Percentiles rank a stretch among this genome's conserved stretches.
Evolutionary conservation across 2,888 invertebrate genomes (phyloP).

Genomic region (Tenthredo notha): DNA sequence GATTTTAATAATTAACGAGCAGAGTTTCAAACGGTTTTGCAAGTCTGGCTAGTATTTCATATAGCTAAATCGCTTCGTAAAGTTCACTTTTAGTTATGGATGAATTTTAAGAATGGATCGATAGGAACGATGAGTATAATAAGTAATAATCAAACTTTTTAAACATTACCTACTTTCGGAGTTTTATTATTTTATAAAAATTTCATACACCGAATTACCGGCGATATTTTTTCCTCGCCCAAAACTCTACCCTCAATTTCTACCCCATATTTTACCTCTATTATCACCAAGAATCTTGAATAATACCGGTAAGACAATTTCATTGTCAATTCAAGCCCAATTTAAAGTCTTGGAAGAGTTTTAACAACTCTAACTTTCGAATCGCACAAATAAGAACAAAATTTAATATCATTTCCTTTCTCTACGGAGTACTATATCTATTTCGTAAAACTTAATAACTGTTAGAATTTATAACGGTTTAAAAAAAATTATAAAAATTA

Average conservation of each 20-base stretch:
- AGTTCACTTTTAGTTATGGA: neutral
- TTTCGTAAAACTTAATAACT: neutral
- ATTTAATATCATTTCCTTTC: neutral
- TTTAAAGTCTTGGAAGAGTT: constrained; percentile 62
- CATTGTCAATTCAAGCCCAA: constrained; percentile 65
- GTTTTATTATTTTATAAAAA: neutral
- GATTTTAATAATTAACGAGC: constrained; percentile 5
- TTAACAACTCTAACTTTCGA: constrained; percentile 62
- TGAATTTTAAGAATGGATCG: neutral
- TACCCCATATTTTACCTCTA: neutral
- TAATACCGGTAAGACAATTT: constrained; percentile 22
- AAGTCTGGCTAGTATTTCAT: neutral
- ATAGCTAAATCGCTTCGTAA: neutral
- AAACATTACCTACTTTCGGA: neutral
- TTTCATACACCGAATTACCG: neutral
- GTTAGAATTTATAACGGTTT: neutral
- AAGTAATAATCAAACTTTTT: neutral
- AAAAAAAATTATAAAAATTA: neutral
- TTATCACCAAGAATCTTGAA: constrained; percentile 21
- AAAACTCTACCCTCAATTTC: neutral
- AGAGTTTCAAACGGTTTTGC: constrained; percentile 9
- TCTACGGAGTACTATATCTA: neutral
- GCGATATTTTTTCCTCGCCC: neutral
- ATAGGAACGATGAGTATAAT: neutral
- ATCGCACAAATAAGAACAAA: neutral